These are phyloP conservation scores for Sebastes wilsoni DNA, from an alignment of 2,797 vertebrate species.

Conservation along the genomic window DNA sequence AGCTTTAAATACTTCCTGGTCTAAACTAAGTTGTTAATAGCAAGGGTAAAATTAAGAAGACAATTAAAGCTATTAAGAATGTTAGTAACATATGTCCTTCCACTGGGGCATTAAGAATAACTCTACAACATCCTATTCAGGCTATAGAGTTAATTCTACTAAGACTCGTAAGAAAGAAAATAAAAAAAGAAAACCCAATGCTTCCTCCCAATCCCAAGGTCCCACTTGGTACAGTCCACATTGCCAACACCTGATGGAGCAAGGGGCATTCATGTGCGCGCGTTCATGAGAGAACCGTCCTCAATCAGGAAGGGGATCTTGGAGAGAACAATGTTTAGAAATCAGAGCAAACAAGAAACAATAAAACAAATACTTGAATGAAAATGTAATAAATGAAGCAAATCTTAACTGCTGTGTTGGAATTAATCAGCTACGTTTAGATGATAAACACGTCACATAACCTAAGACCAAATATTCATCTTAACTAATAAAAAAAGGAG, in stretches of 20 bases:
- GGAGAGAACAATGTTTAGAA: neutral
- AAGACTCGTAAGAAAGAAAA: neutral
- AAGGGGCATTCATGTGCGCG: neutral
- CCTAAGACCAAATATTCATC: neutral
- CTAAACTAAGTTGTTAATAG: neutral
- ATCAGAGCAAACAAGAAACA: neutral
- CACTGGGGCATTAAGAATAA: neutral
- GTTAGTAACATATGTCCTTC: neutral
- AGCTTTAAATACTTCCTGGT: neutral
- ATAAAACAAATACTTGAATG: neutral
- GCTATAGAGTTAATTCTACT: neutral
- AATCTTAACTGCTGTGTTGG: rapidly evolving
- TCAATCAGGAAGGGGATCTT: neutral
- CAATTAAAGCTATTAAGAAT: neutral
- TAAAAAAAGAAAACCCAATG: neutral
- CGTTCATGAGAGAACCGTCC: neutral
- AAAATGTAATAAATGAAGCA: neutral
- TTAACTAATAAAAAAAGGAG: neutral
- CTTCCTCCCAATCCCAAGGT: neutral
- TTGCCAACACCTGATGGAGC: neutral
- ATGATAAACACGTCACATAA: neutral
- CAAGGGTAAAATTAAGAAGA: neutral
- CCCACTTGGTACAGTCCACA: neutral
- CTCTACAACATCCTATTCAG: neutral
- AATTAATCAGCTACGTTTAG: neutral